A percentile compares a stretch with the other conserved stretches of the same genome.
These are phyloP conservation scores for Archivesica marissinica DNA, from an alignment of 1,140 invertebrate species.

Conservation along the genomic window DNA sequence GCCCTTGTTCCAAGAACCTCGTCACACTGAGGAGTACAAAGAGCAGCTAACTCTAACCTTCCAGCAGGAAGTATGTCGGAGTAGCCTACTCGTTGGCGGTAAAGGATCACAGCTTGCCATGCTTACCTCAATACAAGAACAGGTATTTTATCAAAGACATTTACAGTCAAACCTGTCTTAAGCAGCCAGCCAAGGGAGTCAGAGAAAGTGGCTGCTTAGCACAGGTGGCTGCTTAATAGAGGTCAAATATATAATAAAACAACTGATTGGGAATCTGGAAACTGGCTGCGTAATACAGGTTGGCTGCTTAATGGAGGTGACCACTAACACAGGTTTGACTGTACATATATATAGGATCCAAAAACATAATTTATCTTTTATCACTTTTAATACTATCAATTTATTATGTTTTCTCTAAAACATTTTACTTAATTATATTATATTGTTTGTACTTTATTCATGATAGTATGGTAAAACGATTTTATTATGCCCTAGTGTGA, in stretches of 20 bases:
- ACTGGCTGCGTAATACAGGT: not conserved
- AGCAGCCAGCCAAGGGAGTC: not conserved
- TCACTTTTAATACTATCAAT: too few species aligned
- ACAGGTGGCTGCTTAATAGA: not conserved
- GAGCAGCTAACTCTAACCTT: constrained; percentile 83
- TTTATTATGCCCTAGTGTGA: too few species aligned
- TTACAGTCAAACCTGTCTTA: not conserved
- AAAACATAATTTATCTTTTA: too few species aligned
- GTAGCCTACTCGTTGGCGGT: constrained; percentile 87
- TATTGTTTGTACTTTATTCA: too few species aligned
- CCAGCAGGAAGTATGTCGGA: constrained; percentile 82
- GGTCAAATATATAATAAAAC: not conserved
- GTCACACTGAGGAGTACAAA: constrained; percentile 29
- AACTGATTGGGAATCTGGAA: not conserved
- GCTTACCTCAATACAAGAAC: constrained; percentile 84
- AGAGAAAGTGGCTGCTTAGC: not conserved
- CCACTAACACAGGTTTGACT: too few species aligned
- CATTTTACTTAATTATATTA: too few species aligned
- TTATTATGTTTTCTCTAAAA: too few species aligned
- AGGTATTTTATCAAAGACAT: constrained; percentile 61
- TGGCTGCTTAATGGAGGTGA: not conserved
- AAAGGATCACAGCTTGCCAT: constrained; percentile 89
- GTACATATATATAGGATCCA: too few species aligned
- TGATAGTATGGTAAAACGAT: too few species aligned
- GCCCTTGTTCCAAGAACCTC: constrained; percentile 70